Evolutionary conservation across 1,140 invertebrate genomes (phyloP), one percentile per base, ranked within the genome.

Genomic region (Dendroctonus valens): DNA sequence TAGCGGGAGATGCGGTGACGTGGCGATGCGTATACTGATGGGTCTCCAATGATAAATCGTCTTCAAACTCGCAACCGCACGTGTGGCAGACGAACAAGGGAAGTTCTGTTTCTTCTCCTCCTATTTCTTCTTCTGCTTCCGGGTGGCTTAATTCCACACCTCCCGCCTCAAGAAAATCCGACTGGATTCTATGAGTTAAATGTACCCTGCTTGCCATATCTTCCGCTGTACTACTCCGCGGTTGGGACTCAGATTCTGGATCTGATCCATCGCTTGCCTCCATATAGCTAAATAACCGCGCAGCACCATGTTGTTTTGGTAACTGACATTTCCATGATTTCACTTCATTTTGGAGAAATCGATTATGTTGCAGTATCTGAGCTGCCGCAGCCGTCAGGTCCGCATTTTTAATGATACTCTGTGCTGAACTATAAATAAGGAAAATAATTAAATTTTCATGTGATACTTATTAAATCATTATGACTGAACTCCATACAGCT

Each of bases 141-240:
- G 78, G 72, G 49, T 74, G 75, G 65, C 69, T 75, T 70, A 73
- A 73, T 41, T 67, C 65, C 73, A 77, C 79, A 79, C 79, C 79
- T 74, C 78, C 79, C 79, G 79, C 79, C 72, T 80, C 77, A 80
- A 74, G 78, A 80, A 79, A 81, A 79, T 79, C 79, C 79, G 77
- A 77, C 69, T 78, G 44, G 84, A 87, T 76, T 91, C 91, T 70
- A 88, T 92, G 73, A 86, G 5, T 87, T 82, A 78, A 91, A 87
- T 76, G 92, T 88, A 77, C 89, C 86, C 39, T 87, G 41, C 15
- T 67, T 82, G 72, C 89, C 87, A 73, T 90, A 61, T 91, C 90
- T 71, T 91, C 90, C 69, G 88, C 89, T 1, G 87, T 88, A 55
- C 84, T 64, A 12, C 51, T 61, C 41, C 65, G 53, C 42, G 65